phyloP scores from a whole-genome alignment of 37 sponge, comb jelly and placozoan genomes.

The Diacarnus erythraeanus region DNA sequence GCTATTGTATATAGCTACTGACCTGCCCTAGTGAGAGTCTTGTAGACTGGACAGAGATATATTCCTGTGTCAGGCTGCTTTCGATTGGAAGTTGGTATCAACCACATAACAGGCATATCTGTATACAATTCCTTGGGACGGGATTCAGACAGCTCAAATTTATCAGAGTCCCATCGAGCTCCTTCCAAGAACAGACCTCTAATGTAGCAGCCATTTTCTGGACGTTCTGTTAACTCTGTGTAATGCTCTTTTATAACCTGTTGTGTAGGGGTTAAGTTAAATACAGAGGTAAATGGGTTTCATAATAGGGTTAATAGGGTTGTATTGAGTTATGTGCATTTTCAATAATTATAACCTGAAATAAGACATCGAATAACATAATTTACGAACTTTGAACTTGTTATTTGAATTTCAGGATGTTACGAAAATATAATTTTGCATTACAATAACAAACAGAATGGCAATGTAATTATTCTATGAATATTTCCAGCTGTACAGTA shows the following conservation, averaged over 20 bases:
- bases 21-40: constrained; percentile 98
- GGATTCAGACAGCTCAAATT: constrained; percentile 81
- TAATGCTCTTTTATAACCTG: constrained; percentile 56
- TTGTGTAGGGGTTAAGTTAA: too few relatives aligned
- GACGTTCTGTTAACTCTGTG: constrained; percentile 64
- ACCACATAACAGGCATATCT: constrained; percentile 92
- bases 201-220: constrained; percentile 96
- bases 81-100: constrained; percentile 86
- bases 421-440: too few relatives aligned
- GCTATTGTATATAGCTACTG: too few relatives aligned
- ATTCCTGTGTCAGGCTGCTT: constrained; percentile 75
- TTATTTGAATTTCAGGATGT: too few relatives aligned
- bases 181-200: constrained; percentile 94
- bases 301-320: neutral
- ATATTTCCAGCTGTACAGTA: too few relatives aligned
- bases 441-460: too few relatives aligned
- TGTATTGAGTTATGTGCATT: too few relatives aligned
- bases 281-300: neutral
- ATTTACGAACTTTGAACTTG: too few relatives aligned
- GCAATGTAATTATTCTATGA: too few relatives aligned
- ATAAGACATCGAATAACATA: too few relatives aligned
- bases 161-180: constrained; percentile 75
- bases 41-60: constrained; percentile 97
- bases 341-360: too few relatives aligned
- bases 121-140: constrained; percentile 95